These are phyloP conservation scores for Hipposideros larvatus DNA, from an alignment of 2,797 vertebrate genomes.

Conservation along the genomic window DNA sequence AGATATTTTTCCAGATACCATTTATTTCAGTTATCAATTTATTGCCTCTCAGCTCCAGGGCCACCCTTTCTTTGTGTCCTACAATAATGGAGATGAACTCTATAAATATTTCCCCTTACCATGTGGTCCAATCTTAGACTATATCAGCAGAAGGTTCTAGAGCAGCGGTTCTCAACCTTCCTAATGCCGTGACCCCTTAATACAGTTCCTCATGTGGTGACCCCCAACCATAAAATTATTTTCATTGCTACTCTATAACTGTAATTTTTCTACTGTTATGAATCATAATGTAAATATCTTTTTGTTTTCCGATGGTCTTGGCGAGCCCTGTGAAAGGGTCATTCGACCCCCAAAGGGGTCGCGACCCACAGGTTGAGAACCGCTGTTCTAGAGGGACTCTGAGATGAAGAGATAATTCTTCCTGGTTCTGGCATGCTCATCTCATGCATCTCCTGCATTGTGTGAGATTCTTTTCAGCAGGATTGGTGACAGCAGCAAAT, in stretches of 20 bases:
- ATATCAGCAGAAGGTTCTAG: neutral
- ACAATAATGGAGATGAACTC: neutral
- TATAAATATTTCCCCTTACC: neutral
- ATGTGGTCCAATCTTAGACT: neutral
- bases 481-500: neutral
- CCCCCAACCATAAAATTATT: no score
- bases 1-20: neutral
- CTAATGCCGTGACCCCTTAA: no score
- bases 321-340: no score
- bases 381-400: neutral
- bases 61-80: neutral
- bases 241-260: no score
- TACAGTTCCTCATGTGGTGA: no score
- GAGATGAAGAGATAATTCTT: neutral
- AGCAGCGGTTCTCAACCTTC: neutral
- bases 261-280: no score
- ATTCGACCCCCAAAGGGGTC: no score
- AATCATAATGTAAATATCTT: no score
- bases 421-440: fast-evolving
- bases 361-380: no score
- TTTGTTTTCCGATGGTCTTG: no score
- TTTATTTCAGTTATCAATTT: neutral
- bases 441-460: neutral
- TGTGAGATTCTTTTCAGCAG: neutral
- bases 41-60: neutral